phyloP scores from a whole-genome alignment of 64 coral and sea anemone genomes.

The Stichodactyla helianthus region DNA sequence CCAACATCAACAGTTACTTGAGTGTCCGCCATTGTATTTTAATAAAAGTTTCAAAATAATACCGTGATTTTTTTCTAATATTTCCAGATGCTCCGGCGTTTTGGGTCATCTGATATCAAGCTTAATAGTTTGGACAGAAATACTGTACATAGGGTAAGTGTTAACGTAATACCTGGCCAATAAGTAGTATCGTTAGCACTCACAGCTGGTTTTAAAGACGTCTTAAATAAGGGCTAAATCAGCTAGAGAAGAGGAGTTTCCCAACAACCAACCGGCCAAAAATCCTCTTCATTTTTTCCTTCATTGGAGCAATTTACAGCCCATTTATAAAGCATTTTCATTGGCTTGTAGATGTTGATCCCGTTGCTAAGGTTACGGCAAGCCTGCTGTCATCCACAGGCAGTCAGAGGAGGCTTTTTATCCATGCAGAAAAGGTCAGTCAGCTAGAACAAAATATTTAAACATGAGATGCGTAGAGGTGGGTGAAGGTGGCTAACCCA shows the following conservation, averaged over 20 bases:
- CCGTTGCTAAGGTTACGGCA: conserved; percentile 84
- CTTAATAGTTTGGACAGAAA: conserved; percentile 80
- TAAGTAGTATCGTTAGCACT: too few species aligned
- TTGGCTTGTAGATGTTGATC: conserved; percentile 57
- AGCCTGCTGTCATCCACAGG: conserved; percentile 97
- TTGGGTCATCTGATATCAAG: conserved; percentile 60
- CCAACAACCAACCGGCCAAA: too few species aligned
- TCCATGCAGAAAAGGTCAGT: conserved; percentile 86
- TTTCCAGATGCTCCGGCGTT: conserved; percentile 62
- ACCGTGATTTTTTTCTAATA: not conserved
- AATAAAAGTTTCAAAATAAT: not conserved
- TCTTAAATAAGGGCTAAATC: too few species aligned
- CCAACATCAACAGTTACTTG: not conserved
- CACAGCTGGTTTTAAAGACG: too few species aligned
- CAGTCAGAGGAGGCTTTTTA: conserved; percentile 82
- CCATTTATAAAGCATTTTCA: not conserved
- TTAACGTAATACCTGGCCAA: too few species aligned
- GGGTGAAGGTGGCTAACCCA: too few species aligned
- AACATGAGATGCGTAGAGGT: too few species aligned
- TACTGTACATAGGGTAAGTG: conserved; percentile 67
- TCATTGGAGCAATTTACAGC: not conserved
- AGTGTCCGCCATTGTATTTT: too few species aligned
- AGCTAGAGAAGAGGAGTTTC: too few species aligned
- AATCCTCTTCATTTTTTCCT: too few species aligned
- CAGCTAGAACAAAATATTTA: not conserved